Conservation (phyloP, 2,797 vertebrate genomes). For the Mormyrops boulengeri region DNA sequence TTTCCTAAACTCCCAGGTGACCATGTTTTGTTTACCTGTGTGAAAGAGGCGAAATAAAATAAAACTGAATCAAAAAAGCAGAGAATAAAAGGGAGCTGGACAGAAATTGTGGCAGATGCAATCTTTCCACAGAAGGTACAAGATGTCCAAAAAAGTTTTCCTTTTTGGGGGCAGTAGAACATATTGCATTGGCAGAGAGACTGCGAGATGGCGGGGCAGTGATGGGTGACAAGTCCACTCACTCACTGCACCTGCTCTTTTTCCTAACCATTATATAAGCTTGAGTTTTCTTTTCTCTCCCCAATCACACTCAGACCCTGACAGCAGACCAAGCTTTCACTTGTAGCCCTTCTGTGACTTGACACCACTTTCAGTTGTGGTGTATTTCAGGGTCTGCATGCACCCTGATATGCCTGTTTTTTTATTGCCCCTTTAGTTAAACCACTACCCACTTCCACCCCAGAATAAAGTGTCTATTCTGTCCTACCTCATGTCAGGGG, state of each 20-base stretch:
- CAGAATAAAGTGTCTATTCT: not conserved
- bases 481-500: not conserved
- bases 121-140: not conserved
- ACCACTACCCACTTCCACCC: not conserved
- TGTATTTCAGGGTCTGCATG: too few species aligned
- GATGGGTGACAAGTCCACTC: not conserved
- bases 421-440: not conserved
- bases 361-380: not conserved
- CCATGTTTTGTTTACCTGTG: slow-evolving; percentile 63
- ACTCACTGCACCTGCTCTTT: not conserved
- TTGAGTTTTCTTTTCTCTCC: not conserved
- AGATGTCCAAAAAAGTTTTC: not conserved
- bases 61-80: not conserved
- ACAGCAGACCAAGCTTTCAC: not conserved
- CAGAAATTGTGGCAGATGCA: not conserved
- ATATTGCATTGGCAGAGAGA: not conserved
- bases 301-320: not conserved
- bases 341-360: not conserved
- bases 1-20: slow-evolving; percentile 51
- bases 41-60: not conserved
- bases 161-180: not conserved
- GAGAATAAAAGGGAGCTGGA: not conserved
- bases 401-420: not conserved
- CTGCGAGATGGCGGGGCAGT: not conserved
- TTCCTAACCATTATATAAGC: not conserved